Evolutionary conservation across 2,113 vertebrate species (phyloP).

Genomic region (Leucosticte australis): DNA sequence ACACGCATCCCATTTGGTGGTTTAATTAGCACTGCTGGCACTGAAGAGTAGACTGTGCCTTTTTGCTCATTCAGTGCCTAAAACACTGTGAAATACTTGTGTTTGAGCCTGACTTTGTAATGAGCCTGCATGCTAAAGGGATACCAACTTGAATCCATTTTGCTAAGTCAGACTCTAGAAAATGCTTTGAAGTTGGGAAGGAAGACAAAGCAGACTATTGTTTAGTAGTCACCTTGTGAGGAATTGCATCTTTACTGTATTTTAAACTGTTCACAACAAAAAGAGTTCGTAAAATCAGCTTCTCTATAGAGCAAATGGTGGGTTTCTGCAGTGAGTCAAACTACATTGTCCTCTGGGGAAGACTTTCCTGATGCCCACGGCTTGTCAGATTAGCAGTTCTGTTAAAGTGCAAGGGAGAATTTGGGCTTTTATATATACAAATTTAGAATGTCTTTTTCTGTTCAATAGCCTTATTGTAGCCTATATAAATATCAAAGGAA

Average conservation of each 20-base stretch:
- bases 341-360: background rate
- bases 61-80: background rate
- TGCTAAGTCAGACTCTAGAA: background rate
- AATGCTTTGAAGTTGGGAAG: background rate
- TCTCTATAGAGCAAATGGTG: background rate
- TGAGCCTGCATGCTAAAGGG: background rate
- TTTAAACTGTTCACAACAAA: background rate
- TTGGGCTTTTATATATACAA: background rate
- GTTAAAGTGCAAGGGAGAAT: background rate
- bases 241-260: background rate
- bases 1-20: fast-evolving
- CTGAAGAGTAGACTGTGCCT: background rate
- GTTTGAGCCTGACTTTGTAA: background rate
- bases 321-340: background rate
- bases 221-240: background rate
- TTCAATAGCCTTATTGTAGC: background rate
- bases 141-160: background rate
- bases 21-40: background rate
- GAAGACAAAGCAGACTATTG: background rate
- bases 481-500: background rate
- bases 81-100: background rate
- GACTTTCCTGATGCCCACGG: background rate
- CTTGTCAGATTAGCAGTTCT: background rate
- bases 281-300: background rate
- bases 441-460: background rate